Evolutionary conservation across 2,797 vertebrate species (phyloP).

Genomic region (Aratinga solstitialis): DNA sequence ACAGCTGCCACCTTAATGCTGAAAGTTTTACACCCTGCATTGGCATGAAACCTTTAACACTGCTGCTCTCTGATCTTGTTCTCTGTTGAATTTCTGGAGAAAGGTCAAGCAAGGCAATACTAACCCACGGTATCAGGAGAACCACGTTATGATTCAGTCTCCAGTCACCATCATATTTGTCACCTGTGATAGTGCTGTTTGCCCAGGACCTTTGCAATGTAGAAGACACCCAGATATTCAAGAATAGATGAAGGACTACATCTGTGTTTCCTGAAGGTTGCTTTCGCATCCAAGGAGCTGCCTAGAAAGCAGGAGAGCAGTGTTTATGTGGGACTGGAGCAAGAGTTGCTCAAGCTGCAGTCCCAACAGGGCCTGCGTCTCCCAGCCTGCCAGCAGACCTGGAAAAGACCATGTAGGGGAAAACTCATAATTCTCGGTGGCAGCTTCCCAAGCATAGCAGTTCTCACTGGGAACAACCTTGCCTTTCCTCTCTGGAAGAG

Average conservation of each 20-base stretch:
- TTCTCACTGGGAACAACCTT: neutral
- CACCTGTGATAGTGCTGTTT: neutral
- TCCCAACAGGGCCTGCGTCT: neutral
- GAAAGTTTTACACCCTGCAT: neutral
- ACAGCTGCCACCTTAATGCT: neutral
- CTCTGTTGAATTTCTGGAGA: neutral
- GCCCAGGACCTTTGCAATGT: neutral
- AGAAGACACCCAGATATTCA: neutral
- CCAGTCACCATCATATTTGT: neutral
- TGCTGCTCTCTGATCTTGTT: neutral
- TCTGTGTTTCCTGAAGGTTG: neutral
- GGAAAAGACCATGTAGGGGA: neutral
- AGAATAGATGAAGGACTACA: neutral
- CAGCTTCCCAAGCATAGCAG: conserved; percentile 5
- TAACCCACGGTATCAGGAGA: neutral
- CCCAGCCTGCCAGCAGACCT: neutral
- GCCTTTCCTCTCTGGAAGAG: neutral
- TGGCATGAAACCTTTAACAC: neutral
- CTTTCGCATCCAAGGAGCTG: neutral
- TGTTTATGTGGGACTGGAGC: neutral
- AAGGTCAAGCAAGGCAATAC: neutral
- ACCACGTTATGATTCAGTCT: neutral
- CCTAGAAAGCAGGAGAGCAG: neutral
- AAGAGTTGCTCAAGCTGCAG: neutral
- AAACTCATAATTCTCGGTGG: neutral